Evolutionary conservation across 2,113 vertebrate genomes (phyloP), one percentile per base, ranked within the genome.

Genomic region (Tautogolabrus adspersus): DNA sequence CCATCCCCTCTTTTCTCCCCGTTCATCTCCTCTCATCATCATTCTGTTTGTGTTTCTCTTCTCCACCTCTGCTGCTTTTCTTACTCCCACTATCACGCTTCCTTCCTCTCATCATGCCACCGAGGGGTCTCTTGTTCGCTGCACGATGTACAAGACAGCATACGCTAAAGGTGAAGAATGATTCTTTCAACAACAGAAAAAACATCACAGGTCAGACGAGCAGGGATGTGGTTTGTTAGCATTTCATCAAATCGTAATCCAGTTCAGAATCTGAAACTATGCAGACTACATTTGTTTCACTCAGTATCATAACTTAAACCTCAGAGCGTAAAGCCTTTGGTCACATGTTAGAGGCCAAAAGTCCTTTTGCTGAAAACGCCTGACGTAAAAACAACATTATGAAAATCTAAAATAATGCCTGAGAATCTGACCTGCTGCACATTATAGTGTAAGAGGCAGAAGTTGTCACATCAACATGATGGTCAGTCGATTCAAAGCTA

Each of bases 21-120:
- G 5, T 79, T 67, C 62, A 66, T 66, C 18, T 21, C 21, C 80
- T 77, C 76, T 79, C 84, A 82, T 79, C 84, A 56, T 79, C 56
- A 78, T 71, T 77, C 83, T 56, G 71, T 64, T 62, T 63, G 55
- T 18, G 78, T 66, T 49, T 64, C 57, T 59, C 1, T 47, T 37
- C 52, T 79, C 30, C 57, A 34, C 62, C 73, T 74, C 64, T 60
- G 64, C 65, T 44, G 57, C 59, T 47, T 46, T 49, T 49, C 69
- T 68, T 37, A 23, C 74, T 82, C 68, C 68, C 21, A 64, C 63
- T 26, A 21, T 60, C 73, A 52, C 34, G 0, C 26, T 10, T 37
- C 47, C 38, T 40, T 47, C 26, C 47, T 60, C 56, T 67, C 64
- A 59, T 77, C 59, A 51, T 38, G 19, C 37, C 30, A 15, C 63